Percentiles rank a stretch among this genome's conserved stretches.
Conservation (phyloP, 2,888 invertebrate genomes). For the Tyria jacobaeae region DNA sequence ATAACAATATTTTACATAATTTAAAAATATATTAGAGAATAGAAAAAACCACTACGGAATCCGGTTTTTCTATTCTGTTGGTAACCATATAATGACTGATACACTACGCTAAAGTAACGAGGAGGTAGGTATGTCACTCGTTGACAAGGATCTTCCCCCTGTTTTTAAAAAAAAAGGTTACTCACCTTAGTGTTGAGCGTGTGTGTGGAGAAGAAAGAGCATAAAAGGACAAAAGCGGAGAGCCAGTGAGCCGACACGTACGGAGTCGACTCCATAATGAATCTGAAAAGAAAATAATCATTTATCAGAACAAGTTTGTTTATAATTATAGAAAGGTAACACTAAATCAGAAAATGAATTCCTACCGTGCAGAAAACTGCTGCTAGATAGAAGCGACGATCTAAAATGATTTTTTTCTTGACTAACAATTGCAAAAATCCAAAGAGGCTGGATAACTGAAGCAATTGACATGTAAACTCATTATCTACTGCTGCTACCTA, state of each 20-base stretch:
- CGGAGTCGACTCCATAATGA: conserved; percentile 75
- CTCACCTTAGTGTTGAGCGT: conserved; percentile 79
- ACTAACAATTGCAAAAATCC: no score
- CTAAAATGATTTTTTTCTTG: no score
- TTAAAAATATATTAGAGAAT: conserved; percentile 52
- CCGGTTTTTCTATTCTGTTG: conserved; percentile 42
- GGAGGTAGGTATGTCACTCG: not conserved
- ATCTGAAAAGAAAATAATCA: conserved; percentile 60
- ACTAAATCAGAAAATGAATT: no score
- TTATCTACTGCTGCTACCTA: no score
- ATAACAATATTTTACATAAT: conserved; percentile 51
- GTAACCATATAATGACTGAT: conserved; percentile 22
- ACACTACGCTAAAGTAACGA: conserved; percentile 25
- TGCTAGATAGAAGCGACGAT: no score
- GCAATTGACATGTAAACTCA: no score
- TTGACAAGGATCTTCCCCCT: no score
- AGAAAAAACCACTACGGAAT: conserved; percentile 54
- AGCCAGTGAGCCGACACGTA: conserved; percentile 77
- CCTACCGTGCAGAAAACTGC: no score
- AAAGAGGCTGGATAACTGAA: no score
- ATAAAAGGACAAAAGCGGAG: conserved; percentile 73
- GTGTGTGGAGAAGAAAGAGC: conserved; percentile 76
- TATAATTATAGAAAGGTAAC: not conserved
- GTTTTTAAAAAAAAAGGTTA: conserved; percentile 2
- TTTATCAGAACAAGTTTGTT: not conserved